A percentile compares a stretch with the other conserved stretches of the same genome.
Evolutionary conservation across 2,797 vertebrate species (phyloP).

Genomic region (Glyptemys insculpta): DNA sequence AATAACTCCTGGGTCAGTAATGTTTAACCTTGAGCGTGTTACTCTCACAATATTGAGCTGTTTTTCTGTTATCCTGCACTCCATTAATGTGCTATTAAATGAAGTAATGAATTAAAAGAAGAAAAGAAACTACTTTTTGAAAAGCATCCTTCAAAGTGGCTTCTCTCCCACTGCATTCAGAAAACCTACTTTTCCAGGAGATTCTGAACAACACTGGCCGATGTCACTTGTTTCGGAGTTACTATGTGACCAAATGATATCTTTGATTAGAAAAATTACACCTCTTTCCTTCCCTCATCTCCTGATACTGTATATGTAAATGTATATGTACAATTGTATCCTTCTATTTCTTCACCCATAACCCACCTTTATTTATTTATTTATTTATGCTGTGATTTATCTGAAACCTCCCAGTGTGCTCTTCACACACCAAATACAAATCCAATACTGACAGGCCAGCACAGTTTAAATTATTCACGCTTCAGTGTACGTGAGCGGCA

Average conservation of each 20-base stretch:
- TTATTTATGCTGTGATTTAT: slow-evolving; percentile 35
- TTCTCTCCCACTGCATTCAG: slow-evolving; percentile 56
- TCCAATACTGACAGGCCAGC: slow-evolving; percentile 65
- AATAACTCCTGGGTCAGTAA: slow-evolving; percentile 31
- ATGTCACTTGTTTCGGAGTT: slow-evolving; percentile 62
- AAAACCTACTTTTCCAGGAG: not conserved
- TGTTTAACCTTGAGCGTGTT: slow-evolving; percentile 46
- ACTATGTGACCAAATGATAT: slow-evolving; percentile 21
- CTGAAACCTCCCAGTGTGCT: slow-evolving; percentile 44
- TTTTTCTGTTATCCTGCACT: slow-evolving; percentile 23
- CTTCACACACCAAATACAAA: slow-evolving; percentile 62
- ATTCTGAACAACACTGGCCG: slow-evolving; percentile 23
- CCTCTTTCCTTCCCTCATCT: not conserved
- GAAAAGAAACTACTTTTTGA: slow-evolving; percentile 45
- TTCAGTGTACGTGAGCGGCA: slow-evolving; percentile 59
- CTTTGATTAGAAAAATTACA: not conserved
- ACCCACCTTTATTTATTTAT: slow-evolving; percentile 16
- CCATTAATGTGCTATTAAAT: slow-evolving; percentile 53
- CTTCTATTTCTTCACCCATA: slow-evolving; percentile 42
- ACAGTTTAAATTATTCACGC: slow-evolving; percentile 70
- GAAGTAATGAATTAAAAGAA: slow-evolving; percentile 56
- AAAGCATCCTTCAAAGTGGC: slow-evolving; percentile 46
- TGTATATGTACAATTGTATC: not conserved
- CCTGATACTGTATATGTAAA: not conserved
- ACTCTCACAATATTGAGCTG: slow-evolving; percentile 48